Base-by-base conservation (phyloP, 2,797 vertebrate species). In the Rachycentron canadum region DNA sequence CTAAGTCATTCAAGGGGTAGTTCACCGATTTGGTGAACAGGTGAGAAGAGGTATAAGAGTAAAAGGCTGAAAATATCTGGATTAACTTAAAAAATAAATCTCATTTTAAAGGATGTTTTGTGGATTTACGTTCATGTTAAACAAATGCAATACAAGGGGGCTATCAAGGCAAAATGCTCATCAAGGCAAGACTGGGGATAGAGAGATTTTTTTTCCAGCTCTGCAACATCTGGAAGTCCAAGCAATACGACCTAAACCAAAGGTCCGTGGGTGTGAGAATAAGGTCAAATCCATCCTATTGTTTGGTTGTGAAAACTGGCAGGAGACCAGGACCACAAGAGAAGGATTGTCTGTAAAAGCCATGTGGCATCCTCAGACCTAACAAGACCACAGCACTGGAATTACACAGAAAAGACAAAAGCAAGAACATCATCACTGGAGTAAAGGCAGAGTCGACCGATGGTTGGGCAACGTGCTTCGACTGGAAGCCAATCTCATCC, bases 351-450 rank as follows among this genome's bases (percentile, higher is more conserved):
- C 25, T 34, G n/a, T 57, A 7, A 45, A 6, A 3, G 14, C 28
- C 25, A 43, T 40, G 17, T 12, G 38, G 43, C 32, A 25, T 64
- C 14, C n/a, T 26, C 34, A 4, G 25, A 16, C 43, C 19, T 3
- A 3, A 13, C 12, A 43, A 53, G 38, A 60, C 64, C 40, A 11
- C 34, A 56, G 41, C 19, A 16, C 8, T 34, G n/a, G 32, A 50
- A 23, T 11, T 17, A 11, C 36, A 17, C 25, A 49, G 28, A 30
- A 14, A 58, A 19, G n/a, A n/a, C 59, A 50, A 30, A 32, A 58
- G 55, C 13, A 45, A 17, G 40, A 72, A 8, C 43, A 49, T 73
- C 28, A 26, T 34, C 58, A 14, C 52, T 62, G 50, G 34, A 6
- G 55, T 14, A 13, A 13, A 61, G 23, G 36, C 30, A 7, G 55